Conservation (phyloP, 37 sponge, comb jelly and placozoan genomes). For the Halichondria panicea region DNA sequence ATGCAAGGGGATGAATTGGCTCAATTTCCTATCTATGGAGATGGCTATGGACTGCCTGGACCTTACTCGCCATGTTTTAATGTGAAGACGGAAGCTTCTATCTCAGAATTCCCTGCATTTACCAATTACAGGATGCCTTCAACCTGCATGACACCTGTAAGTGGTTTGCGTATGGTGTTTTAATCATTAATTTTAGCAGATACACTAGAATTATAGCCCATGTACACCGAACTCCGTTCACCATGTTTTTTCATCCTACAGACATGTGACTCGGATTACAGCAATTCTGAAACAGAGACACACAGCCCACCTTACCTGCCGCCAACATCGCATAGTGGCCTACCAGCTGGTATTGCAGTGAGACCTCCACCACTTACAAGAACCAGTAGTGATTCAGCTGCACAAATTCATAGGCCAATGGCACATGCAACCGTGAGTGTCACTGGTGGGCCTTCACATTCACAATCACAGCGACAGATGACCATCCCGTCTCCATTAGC, state of each 20-base stretch:
- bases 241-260: too few relatives aligned
- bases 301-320: conserved; percentile 27
- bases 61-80: not conserved
- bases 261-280: conserved; percentile 23
- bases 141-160: conserved; percentile 39
- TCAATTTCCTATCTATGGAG: not conserved
- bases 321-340: not conserved
- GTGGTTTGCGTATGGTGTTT: not conserved
- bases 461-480: conserved; percentile 12
- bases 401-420: conserved; percentile 18
- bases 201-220: too few relatives aligned
- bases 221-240: too few relatives aligned
- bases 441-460: not conserved
- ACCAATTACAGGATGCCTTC: conserved; percentile 42
- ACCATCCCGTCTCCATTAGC: conserved; percentile 39
- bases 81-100: conserved; percentile 20
- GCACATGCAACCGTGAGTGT: conserved; percentile 6
- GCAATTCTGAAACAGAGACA: conserved; percentile 40
- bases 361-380: conserved; percentile 56
- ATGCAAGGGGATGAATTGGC: conserved; percentile 56
- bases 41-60: conserved; percentile 18
- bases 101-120: conserved; percentile 2
- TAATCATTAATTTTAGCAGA: not conserved
- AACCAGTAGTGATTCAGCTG: conserved; percentile 45
- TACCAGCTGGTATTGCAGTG: conserved; percentile 22